These are phyloP conservation scores for Acanthopleura granulata DNA, from an alignment of 2,888 invertebrate genomes.

Conservation along the genomic window DNA sequence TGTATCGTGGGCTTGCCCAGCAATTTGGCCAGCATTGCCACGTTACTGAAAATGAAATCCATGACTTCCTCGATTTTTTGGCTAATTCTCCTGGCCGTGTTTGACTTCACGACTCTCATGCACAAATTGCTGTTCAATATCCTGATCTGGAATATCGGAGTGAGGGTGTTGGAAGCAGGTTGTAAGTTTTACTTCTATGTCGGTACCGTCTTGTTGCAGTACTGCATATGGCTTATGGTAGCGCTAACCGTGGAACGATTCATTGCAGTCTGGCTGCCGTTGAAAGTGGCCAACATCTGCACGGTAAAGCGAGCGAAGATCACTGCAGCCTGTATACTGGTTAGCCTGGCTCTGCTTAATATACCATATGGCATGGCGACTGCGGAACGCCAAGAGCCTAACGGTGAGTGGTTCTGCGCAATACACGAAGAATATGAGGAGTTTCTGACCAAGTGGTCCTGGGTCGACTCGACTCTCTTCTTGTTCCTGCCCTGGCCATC, in stretches of 20 bases:
- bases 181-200: constrained; percentile 9
- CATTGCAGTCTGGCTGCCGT: constrained; percentile 1
- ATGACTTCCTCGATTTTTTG: constrained; percentile 2
- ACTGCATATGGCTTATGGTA: constrained; percentile 11
- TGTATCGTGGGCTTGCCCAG: neutral
- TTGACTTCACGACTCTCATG: neutral
- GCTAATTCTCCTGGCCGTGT: neutral
- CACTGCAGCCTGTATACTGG: neutral
- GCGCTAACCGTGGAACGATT: constrained; percentile 4
- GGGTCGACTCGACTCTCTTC: neutral
- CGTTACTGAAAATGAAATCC: neutral
- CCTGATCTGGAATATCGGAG: neutral
- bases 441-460: neutral
- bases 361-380: neutral
- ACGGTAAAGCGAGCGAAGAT: constrained; percentile 2
- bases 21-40: neutral
- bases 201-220: neutral
- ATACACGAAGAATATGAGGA: neutral
- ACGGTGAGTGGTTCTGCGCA: neutral
- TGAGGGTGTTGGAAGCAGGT: neutral
- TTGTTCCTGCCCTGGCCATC: neutral
- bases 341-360: neutral
- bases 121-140: neutral
- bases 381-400: neutral
- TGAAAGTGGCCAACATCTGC: constrained; percentile 5